These are phyloP conservation scores for Tachycineta bicolor DNA, from an alignment of 2,113 vertebrate genomes.

Conservation along the genomic window DNA sequence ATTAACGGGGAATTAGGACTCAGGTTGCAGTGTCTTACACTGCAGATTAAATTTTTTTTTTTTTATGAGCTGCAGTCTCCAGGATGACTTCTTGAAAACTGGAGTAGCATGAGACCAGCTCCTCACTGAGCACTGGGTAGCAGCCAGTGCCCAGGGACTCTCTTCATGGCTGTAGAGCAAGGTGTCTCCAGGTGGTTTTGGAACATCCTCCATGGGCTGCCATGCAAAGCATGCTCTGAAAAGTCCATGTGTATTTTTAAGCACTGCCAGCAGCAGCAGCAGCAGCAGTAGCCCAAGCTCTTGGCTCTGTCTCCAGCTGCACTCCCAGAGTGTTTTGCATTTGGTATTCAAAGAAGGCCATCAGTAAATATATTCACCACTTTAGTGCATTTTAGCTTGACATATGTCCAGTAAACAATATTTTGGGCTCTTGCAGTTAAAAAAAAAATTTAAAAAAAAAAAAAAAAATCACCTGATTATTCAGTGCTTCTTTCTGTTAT, in stretches of 20 bases:
- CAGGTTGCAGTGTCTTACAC: conserved; percentile 9
- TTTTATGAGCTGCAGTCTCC: background rate
- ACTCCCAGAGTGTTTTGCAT: background rate
- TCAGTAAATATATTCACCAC: conserved; percentile 32
- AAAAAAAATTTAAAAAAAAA: background rate
- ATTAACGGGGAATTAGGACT: conserved; percentile 31
- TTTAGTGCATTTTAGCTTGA: conserved; percentile 61
- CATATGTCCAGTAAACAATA: conserved; percentile 62
- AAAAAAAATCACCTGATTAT: conserved; percentile 34
- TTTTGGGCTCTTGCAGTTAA: conserved; percentile 13
- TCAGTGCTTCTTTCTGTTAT: conserved; percentile 31
- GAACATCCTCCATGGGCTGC: background rate
- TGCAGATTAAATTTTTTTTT: conserved; percentile 7
- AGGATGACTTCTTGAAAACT: background rate
- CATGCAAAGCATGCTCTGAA: background rate
- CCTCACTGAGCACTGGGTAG: background rate
- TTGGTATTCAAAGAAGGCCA: conserved; percentile 35
- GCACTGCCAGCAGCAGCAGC: background rate
- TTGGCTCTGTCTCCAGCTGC: background rate
- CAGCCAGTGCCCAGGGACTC: background rate
- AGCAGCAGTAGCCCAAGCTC: background rate
- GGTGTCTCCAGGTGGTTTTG: background rate
- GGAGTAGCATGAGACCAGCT: background rate
- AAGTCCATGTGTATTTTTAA: background rate
- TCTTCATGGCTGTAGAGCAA: background rate